Base-by-base conservation (phyloP, 2,113 vertebrate genomes). In the Coreoperca whiteheadi region DNA sequence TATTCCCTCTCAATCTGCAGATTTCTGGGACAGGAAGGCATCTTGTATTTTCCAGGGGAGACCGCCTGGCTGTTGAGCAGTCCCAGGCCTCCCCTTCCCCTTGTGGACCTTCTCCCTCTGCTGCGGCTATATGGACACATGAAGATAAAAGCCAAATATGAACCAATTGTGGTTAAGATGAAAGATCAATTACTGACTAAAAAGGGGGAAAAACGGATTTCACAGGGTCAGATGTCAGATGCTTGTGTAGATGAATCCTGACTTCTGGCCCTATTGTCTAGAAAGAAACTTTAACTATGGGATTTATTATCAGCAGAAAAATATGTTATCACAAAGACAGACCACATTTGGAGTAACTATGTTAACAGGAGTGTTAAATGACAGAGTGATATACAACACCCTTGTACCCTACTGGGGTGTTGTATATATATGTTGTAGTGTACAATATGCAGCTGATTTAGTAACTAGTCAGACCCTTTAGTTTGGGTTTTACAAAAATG, bases 21-120 rank as follows among this genome's bases (percentile, higher is more conserved):
- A 83, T 84, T 85, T 86, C 89, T 92, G 91, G 79, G 87, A 76
- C 79, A 51, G 56, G 63, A 77, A 83, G 57, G 25, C 57, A 57
- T 77, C 79, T 77, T 82, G 79, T 85, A 91, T 88, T 93, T 93
- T 92, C 87, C 90, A 87, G 57, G 71, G 75, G 64, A 83, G 78
- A 67, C 78, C 79, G 87, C 77, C 78, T 86, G 88, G 54, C 82
- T 79, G 73, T n/a, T 8, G 75, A 82, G 83, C 30, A 79, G 74
- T 87, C 73, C 89, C 53, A 57, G 82, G 81, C 75, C 74, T 85
- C 74, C 91, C 60, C 54, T 85, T 89, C 66, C 43, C 85, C 87
- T 68, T 88, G 88, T 63, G 84, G 76, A 80, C 89, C 87, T 81
- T 79, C 70, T 73, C 77, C 41, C 65, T 68, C 39, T 79, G 74